A percentile compares a stretch with the other conserved stretches of the same genome.
Conservation (phyloP, 2,113 vertebrate species). For the Herpetotheres cachinnans region DNA sequence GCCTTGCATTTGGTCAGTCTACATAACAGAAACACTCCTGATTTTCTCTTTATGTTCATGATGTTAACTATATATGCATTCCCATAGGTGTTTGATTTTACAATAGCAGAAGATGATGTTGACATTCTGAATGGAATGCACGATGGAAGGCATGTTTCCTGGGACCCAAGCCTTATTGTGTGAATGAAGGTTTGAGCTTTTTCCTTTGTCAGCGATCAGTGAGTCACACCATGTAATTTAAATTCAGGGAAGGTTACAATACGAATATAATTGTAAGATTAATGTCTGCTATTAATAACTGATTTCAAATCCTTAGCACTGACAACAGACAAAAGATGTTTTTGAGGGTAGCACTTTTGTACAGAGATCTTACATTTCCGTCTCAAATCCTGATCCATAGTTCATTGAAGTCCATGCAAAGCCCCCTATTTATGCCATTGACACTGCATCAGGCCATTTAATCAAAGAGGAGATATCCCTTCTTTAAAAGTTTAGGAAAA, state of each 20-base stretch:
- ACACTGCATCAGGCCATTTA: neutral
- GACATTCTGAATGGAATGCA: conserved; percentile 74
- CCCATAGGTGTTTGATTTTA: conserved; percentile 77
- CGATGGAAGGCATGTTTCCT: conserved; percentile 81
- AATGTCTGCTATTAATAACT: neutral
- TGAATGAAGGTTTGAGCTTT: conserved; percentile 66
- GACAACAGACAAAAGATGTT: neutral
- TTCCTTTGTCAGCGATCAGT: neutral
- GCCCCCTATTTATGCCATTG: neutral
- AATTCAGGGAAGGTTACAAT: neutral
- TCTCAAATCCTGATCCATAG: neutral
- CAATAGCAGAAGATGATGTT: conserved; percentile 75
- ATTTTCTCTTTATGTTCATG: neutral
- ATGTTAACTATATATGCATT: conserved; percentile 11
- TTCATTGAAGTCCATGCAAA: neutral
- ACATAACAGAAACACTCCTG: neutral
- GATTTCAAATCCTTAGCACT: neutral
- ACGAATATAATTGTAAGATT: neutral
- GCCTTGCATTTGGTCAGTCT: neutral
- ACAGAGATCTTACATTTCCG: neutral
- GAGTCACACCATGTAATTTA: neutral
- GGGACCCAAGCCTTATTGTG: conserved; percentile 77
- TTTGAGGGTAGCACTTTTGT: neutral
- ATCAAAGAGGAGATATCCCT: neutral
- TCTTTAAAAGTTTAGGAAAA: neutral